These are phyloP conservation scores for Plusia festucae DNA, from an alignment of 2,888 invertebrate species.

Conservation along the genomic window DNA sequence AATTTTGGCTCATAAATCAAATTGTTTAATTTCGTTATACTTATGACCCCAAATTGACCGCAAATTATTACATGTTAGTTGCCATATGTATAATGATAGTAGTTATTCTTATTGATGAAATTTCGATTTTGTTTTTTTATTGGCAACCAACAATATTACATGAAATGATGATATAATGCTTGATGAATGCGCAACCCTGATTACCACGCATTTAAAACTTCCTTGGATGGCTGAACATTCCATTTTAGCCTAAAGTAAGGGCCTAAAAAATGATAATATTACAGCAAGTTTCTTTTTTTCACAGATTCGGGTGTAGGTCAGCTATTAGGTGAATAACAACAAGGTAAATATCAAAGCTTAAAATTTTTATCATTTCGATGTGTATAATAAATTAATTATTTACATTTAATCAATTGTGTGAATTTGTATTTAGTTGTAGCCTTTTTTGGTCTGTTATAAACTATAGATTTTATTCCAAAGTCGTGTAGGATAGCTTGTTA, in stretches of 20 bases:
- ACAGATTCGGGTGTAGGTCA: conserved; percentile 17
- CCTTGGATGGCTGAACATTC: conserved; percentile 87
- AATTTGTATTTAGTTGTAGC: too few relatives aligned
- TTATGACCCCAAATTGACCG: too few relatives aligned
- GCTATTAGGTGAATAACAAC: not conserved
- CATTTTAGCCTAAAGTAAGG: not conserved
- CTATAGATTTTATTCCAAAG: conserved; percentile 66
- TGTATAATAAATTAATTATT: too few relatives aligned
- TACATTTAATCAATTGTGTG: too few relatives aligned
- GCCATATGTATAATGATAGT: too few relatives aligned
- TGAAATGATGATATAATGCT: conserved; percentile 85
- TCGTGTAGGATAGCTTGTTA: conserved; percentile 67
- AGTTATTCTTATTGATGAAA: too few relatives aligned
- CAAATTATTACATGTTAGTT: not conserved
- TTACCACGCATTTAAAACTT: conserved; percentile 89
- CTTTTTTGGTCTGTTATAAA: not conserved
- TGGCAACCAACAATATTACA: not conserved
- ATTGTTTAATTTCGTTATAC: too few relatives aligned
- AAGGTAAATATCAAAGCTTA: conserved; percentile 39
- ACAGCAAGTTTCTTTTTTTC: conserved; percentile 22
- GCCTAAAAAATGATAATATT: not conserved
- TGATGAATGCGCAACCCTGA: conserved; percentile 88
- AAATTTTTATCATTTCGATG: too few relatives aligned
- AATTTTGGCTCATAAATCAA: not conserved
- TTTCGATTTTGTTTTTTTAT: conserved; percentile 2